A percentile compares a stretch with the other conserved stretches of the same genome.
Evolutionary conservation across 2,797 vertebrate genomes (phyloP).

Genomic region (Paramormyrops hopkinsi): DNA sequence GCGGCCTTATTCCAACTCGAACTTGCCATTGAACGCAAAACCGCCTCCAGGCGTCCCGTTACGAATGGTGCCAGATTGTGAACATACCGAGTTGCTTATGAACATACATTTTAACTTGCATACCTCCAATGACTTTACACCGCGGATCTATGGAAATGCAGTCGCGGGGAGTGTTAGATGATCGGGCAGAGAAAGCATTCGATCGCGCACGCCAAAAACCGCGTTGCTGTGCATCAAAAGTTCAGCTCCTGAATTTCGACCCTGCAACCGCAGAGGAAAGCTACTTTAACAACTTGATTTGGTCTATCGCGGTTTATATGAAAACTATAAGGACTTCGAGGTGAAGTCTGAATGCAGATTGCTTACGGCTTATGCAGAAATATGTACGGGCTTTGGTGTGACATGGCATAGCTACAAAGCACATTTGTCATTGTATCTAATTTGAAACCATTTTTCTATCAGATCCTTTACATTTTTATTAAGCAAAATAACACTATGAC

Average conservation of each 20-base stretch:
- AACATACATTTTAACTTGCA: background rate
- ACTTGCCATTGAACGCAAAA: conserved; percentile 13
- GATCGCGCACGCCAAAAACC: background rate
- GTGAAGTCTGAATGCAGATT: background rate
- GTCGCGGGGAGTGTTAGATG: background rate
- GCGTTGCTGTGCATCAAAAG: background rate
- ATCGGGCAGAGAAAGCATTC: background rate
- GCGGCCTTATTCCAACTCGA: conserved; percentile 6
- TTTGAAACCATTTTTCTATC: background rate
- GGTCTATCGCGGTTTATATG: background rate
- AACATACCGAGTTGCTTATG: background rate
- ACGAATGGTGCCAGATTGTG: background rate
- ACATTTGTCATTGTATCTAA: background rate
- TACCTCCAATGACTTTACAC: background rate
- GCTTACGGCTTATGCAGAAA: background rate
- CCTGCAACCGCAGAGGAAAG: background rate
- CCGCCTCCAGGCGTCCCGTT: background rate
- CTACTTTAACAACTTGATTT: background rate
- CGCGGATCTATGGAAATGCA: background rate
- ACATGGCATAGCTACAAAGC: background rate
- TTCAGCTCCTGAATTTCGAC: background rate
- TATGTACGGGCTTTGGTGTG: background rate
- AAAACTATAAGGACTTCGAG: background rate
- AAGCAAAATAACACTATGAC: background rate
- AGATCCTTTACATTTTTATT: background rate